Evolutionary conservation across 2,113 vertebrate genomes (phyloP).

Genomic region (Opisthocomus hoazin): DNA sequence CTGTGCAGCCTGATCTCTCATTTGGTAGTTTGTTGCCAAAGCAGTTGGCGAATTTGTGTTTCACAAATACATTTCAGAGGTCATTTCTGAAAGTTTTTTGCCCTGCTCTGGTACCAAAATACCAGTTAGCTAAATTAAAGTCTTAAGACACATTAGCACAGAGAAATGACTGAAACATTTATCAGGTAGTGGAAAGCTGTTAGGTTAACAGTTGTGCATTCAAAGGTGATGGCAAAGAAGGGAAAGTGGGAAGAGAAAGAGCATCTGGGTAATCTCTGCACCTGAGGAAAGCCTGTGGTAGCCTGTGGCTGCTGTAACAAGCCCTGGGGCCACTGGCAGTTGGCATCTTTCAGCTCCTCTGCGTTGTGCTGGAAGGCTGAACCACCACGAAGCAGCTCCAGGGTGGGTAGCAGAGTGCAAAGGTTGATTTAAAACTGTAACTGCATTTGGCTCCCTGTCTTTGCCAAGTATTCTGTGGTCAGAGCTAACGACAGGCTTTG

Average conservation of each 20-base stretch:
- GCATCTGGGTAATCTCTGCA: not conserved
- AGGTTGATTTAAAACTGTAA: not conserved
- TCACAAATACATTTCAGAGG: not conserved
- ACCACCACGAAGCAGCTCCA: not conserved
- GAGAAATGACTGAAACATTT: not conserved
- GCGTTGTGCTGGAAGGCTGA: not conserved
- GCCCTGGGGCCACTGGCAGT: not conserved
- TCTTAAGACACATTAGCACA: not conserved
- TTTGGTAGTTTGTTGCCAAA: not conserved
- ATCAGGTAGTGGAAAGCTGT: not conserved
- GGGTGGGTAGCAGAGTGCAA: not conserved
- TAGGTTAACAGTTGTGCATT: not conserved
- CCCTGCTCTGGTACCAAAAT: not conserved
- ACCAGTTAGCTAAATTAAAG: not conserved
- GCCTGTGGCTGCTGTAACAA: not conserved
- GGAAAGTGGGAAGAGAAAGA: not conserved
- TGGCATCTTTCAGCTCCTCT: not conserved
- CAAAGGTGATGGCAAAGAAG: not conserved
- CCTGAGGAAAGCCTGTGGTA: not conserved
- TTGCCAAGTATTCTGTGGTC: not conserved
- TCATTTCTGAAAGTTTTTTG: not conserved
- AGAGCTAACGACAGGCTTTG: rapidly evolving
- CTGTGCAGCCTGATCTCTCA: not conserved
- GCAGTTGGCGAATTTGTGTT: not conserved
- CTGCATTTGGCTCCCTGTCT: not conserved